These are phyloP conservation scores for Epirrita christyi DNA, from an alignment of 2,888 invertebrate genomes.

Conservation along the genomic window DNA sequence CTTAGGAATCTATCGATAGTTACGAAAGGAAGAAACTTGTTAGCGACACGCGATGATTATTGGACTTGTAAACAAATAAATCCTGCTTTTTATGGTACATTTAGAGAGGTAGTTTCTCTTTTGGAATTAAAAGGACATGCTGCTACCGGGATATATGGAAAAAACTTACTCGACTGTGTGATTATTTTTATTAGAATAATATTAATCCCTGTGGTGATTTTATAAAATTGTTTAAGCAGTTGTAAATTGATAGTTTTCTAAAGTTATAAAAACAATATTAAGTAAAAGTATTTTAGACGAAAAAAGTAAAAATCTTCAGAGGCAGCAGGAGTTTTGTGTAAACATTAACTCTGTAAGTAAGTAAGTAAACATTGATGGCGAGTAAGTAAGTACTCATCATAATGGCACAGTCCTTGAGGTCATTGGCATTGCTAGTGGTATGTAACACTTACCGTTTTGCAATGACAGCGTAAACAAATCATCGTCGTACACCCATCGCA, in stretches of 20 bases:
- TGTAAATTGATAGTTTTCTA: too few relatives aligned
- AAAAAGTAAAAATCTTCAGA: neutral
- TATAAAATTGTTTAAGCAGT: too few relatives aligned
- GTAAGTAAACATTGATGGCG: constrained; percentile 16
- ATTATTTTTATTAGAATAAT: too few relatives aligned
- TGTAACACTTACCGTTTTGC: constrained; percentile 75
- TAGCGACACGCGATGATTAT: constrained; percentile 38
- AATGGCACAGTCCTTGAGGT: constrained; percentile 18
- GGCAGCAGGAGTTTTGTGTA: neutral
- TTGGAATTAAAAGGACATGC: neutral
- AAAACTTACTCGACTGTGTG: too few relatives aligned
- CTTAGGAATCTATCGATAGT: constrained; percentile 33
- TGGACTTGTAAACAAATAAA: constrained; percentile 27
- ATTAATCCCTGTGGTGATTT: too few relatives aligned
- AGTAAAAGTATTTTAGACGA: neutral
- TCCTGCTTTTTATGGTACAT: constrained; percentile 11
- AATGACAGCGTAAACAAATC: constrained; percentile 79
- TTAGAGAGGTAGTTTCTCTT: neutral
- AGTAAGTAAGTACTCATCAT: constrained; percentile 16
- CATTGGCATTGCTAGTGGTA: constrained; percentile 12
- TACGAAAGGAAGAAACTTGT: constrained; percentile 41
- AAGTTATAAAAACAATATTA: too few relatives aligned
- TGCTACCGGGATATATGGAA: too few relatives aligned
- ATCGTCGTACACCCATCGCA: constrained; percentile 80
- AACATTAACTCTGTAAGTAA: constrained; percentile 8